These are phyloP conservation scores for Antechinus flavipes DNA, from an alignment of 2,113 vertebrate species.

Conservation along the genomic window DNA sequence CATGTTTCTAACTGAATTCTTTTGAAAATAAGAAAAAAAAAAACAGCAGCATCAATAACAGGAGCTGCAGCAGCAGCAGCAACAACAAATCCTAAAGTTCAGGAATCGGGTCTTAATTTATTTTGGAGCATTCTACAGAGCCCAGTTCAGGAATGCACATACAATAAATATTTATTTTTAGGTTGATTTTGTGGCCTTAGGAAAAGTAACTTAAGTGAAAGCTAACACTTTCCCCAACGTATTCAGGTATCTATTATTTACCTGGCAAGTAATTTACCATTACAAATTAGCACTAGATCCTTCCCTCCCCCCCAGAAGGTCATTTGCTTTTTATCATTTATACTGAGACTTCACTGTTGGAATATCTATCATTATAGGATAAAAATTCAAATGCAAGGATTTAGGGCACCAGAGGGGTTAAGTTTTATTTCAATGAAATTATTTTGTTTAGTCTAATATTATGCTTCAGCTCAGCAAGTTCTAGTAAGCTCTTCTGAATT, in stretches of 20 bases:
- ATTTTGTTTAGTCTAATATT: slow-evolving; percentile 79
- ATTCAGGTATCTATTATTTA: background rate
- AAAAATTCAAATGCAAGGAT: slow-evolving; percentile 20
- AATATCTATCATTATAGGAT: slow-evolving; percentile 45
- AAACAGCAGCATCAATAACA: background rate
- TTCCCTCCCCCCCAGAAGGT: background rate
- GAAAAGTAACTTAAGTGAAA: background rate
- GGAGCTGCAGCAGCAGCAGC: background rate
- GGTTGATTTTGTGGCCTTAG: background rate
- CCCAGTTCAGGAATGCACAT: background rate
- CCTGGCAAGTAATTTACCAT: slow-evolving; percentile 61
- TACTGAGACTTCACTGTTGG: slow-evolving; percentile 43
- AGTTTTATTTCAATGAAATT: slow-evolving; percentile 72
- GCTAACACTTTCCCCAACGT: background rate
- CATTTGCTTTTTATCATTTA: background rate
- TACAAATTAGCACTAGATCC: slow-evolving; percentile 70
- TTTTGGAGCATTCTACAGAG: slow-evolving; percentile 18
- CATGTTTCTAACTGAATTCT: background rate
- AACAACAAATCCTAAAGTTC: background rate
- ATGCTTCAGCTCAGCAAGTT: slow-evolving; percentile 68
- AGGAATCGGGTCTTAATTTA: background rate
- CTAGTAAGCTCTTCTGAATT: slow-evolving; percentile 82
- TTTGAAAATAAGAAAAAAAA: background rate
- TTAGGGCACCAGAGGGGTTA: slow-evolving; percentile 49
- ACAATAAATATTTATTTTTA: background rate